Base-by-base conservation (phyloP, 2,888 invertebrate species). In the Clanis bilineata region DNA sequence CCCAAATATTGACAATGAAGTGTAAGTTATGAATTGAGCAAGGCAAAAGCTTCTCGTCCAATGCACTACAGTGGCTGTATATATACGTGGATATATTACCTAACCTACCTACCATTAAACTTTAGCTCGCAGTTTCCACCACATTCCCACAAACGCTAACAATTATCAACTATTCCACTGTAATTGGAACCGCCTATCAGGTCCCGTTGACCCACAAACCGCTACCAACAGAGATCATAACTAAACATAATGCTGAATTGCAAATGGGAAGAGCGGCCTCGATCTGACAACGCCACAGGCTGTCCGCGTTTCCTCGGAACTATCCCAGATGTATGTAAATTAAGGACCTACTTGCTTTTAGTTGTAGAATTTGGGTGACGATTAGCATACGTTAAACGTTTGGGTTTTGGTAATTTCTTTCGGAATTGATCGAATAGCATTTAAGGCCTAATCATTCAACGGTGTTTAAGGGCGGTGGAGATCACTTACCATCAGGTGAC, bases 161-260 rank as follows among this genome's bases (percentile, higher is more conserved):
- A 51, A 51, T 51, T 51, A 32, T 51, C 18, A 47, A 47, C 25
- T 28, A 47, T 28, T 47, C 15, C 47, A 32, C 28, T 32, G 32
- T 18, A 32, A 51, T 51, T 51, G 51, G 18, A 51, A 28, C 51
- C 51, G 28, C 32, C 51, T 51, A 51, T 51, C 32, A 51, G 5
- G 51, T 18, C 28, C 23, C 28, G 32, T 51, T 32, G 32, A 28
- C 51, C 51, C 32, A 51, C 51, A 32, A 32, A 51, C 45, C 45
- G 18, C 18, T 18, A 18, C 15, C 32, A 51, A 51, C 51, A 51
- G 18, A 15, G 28, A 51, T 51, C 51, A 51, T 51, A 57, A 25
- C 56, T 43, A 57, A 43, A 43, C 28, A 57, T 57, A 51, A 57
- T 57, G 28, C 43, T 41, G 56, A 57, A 57, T 57, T 57, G 56